phyloP scores from a whole-genome alignment of 2,113 vertebrate genomes.

The Chinchilla lanigera region DNA sequence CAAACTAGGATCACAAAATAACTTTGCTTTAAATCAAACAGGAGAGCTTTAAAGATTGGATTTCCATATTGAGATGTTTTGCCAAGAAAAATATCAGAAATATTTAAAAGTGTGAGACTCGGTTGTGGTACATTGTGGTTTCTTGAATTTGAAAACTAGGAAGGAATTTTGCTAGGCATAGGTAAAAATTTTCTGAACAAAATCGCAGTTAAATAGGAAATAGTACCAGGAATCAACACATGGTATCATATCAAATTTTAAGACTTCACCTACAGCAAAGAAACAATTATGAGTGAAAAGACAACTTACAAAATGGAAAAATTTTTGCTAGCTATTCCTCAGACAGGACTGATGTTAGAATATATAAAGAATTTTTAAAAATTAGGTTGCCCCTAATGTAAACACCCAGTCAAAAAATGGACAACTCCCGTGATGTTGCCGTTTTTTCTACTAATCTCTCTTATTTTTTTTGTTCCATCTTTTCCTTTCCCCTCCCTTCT shows the following conservation, averaged over 20 bases:
- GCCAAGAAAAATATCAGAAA: neutral
- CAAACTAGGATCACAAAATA: constrained; percentile 9
- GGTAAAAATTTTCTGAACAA: neutral
- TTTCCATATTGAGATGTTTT: constrained; percentile 25
- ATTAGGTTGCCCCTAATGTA: neutral
- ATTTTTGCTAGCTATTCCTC: neutral
- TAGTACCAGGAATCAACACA: neutral
- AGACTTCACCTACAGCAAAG: neutral
- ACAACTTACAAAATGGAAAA: neutral
- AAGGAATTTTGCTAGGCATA: constrained; percentile 18
- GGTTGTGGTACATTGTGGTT: neutral
- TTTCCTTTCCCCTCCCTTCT: too few species aligned
- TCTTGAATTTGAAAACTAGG: neutral
- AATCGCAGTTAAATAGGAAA: neutral
- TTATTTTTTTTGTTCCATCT: too few species aligned
- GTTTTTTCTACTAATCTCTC: too few species aligned
- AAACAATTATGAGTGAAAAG: neutral
- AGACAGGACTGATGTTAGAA: neutral
- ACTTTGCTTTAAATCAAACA: constrained; percentile 44
- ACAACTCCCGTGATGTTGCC: too few species aligned
- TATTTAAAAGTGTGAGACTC: neutral
- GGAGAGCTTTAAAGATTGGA: neutral
- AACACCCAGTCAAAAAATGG: neutral
- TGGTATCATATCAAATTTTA: neutral
- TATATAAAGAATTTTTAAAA: neutral